Evolutionary conservation across 2,888 invertebrate genomes (phyloP), one percentile per base, ranked within the genome.

Genomic region (Disparrhopalites patrizii): DNA sequence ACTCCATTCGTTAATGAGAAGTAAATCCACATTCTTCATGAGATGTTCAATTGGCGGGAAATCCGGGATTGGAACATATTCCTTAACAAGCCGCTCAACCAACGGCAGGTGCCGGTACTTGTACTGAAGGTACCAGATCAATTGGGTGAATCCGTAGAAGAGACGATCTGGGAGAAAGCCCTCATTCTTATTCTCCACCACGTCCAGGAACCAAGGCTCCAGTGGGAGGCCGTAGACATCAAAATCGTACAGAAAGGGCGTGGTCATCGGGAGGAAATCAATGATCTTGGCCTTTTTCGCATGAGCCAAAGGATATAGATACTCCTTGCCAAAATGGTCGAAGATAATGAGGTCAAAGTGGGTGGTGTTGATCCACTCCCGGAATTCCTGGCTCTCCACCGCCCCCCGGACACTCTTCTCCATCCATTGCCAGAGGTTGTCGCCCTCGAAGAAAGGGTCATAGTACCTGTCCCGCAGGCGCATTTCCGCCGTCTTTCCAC

Each of bases 331-430:
- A 1, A 33, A 33, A 54, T 54, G 54, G 10, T 54, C 54, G 3
- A 10, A 20, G 28, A 54, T 54, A n/a, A 54, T 30, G 13, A 54
- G 31, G n/a, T 54, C 54, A 54, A 54, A 54, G 10, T 28, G 15
- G 1, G 54, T n/a, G 5, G 2, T 54, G 13, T 54, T 30, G 2
- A 54, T 13, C 54, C 54, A 54, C n/a, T 3, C n/a, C 10, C 15
- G 1, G 20, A 54, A 30, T 20, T 47, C 47, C 25, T 7, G 23
- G 25, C 47, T 47, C 3, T 23, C n/a, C 47, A 47, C 20, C 23
- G 47, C 25, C 3, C 10, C 23, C 23, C 8, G 8, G 8, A 15
- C 15, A 13, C 8, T 25, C 25, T 23, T 8, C 3, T 15, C 3
- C 20, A 47, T 3, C 3, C 20, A 20, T 23, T 47, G 23, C 47